These are phyloP conservation scores for Bhutanitis thaidina DNA, from an alignment of 2,888 invertebrate species.

Conservation along the genomic window DNA sequence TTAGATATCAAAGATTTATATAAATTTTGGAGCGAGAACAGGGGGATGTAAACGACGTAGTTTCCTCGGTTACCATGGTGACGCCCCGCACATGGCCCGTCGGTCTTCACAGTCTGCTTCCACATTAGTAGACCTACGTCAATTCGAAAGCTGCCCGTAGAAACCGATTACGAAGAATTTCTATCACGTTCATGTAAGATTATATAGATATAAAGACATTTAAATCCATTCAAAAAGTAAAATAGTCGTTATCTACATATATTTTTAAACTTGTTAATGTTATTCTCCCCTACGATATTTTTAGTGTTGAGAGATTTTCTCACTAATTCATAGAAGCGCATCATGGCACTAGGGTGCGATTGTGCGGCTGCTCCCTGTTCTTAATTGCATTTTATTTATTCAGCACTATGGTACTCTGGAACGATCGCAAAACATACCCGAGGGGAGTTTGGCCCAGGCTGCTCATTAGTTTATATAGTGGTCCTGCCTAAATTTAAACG, in stretches of 20 bases:
- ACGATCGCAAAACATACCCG: conserved; percentile 38
- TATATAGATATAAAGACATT: conserved; percentile 26
- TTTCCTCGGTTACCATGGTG: conserved; percentile 69
- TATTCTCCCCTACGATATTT: conserved; percentile 33
- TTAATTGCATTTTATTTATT: conserved; percentile 77
- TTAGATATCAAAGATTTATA: not conserved
- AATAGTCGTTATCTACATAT: not conserved
- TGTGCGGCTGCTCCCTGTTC: conserved; percentile 45
- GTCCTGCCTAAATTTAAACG: conserved; percentile 37
- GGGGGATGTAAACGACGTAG: conserved; percentile 63
- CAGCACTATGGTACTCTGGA: conserved; percentile 52
- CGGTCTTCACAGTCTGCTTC: conserved; percentile 44
- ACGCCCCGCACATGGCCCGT: conserved; percentile 65
- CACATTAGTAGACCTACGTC: conserved; percentile 51
- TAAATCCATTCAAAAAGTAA: not conserved
- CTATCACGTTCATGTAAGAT: conserved; percentile 39
- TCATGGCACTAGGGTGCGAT: conserved; percentile 39
- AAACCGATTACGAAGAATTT: conserved; percentile 42
- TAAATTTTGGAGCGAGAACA: conserved; percentile 24
- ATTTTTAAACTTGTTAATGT: conserved; percentile 38
- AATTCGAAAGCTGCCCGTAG: conserved; percentile 47
- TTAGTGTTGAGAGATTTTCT: conserved; percentile 41
- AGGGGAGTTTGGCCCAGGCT: conserved; percentile 41
- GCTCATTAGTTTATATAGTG: conserved; percentile 54
- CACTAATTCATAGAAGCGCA: conserved; percentile 41